Base-by-base conservation (phyloP, 2,797 vertebrate genomes). In the Anas capensis region DNA sequence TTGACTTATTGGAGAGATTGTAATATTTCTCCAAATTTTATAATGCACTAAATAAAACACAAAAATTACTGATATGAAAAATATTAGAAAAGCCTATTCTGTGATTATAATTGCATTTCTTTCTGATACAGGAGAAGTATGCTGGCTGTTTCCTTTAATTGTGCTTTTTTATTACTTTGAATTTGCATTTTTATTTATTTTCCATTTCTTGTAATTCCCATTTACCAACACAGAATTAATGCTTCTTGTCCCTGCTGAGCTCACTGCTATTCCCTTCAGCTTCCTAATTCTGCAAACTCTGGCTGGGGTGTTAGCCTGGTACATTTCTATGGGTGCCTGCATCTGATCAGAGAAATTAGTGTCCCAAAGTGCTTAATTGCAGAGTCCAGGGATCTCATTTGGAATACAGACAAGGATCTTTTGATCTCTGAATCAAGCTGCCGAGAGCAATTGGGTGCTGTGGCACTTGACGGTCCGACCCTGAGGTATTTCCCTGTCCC, bases 171-270 rank as follows among this genome's bases (percentile, higher is more conserved):
- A 33, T 64, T 38, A 75, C 69, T 92, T 89, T 24, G 34, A 84
- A 79, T 93, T 95, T 94, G n/a, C 89, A 64, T 95, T 90, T 93
- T 91, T 84, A 90, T 92, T 48, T 82, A 92, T 92, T 87, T 90
- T 94, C 81, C 26, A 68, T 92, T 92, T 90, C 66, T 73, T 86
- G 51, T 93, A 93, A 90, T 90, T 92, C 44, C 29, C 56, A 71
- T 76, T 94, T 96, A 73, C 66, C 68, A 93, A 77, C 71, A 92
- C 44, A 80, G 75, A 96, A 92, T 93, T 88, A 97, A 88, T 29
- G 36, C 13, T 82, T 80, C 53, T 85, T 4, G 0, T 90, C 82
- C 91, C 84, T 71, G 78, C 60, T 90, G 94, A 87, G 36, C 40
- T 95, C 70, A 54, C 56, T 13, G 21, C 53, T 85, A 42, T 71